Evolutionary conservation across 2,113 vertebrate genomes (phyloP), one percentile per base, ranked within the genome.

Genomic region (Sturnus vulgaris): DNA sequence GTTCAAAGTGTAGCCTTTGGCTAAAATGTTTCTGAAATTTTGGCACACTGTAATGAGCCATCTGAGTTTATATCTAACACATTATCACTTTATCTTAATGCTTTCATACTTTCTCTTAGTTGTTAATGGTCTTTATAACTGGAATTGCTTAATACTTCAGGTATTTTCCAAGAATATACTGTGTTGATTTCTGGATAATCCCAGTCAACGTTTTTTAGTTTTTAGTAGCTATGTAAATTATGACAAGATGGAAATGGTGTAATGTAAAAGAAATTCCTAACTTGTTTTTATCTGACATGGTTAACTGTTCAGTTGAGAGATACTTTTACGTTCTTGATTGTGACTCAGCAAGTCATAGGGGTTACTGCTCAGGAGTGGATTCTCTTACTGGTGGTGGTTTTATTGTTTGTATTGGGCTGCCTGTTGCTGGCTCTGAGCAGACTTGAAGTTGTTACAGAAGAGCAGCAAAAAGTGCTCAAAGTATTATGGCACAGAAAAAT

Each of bases 21-120:
- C 95, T 92, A 61, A 93, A 95, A 88, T 89, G 27, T 61, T 94
- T 96, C 81, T 84, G 73, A 71, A 95, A 83, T 95, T 90, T 79
- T 96, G 72, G 77, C 86, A 95, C 17, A 10, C 35, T 94, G 68
- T 81, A 60, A 16, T 70, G 57, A 96, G 52, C 31, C 27, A 47
- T 94, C 68, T 84, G 50, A 97, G 63, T 82, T 93, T 80, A n/a
- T 93, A 90, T 52, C 61, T 85, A 69, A 37, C 64, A 46, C 72
- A 40, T 92, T 94, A 88, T 85, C 79, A 46, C 50, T 88, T 80
- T 73, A 55, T 77, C 73, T 85, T 94, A 81, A 86, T 72, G 61
- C 71, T 65, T 52, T 88, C 12, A 42, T 90, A 13, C 53, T 79
- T 35, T 35, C 9, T 49, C 39, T 35, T 44, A 44, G 42, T 35